These are phyloP conservation scores for Calcarius lapponicus DNA, from an alignment of 2,797 vertebrate species.

Conservation along the genomic window DNA sequence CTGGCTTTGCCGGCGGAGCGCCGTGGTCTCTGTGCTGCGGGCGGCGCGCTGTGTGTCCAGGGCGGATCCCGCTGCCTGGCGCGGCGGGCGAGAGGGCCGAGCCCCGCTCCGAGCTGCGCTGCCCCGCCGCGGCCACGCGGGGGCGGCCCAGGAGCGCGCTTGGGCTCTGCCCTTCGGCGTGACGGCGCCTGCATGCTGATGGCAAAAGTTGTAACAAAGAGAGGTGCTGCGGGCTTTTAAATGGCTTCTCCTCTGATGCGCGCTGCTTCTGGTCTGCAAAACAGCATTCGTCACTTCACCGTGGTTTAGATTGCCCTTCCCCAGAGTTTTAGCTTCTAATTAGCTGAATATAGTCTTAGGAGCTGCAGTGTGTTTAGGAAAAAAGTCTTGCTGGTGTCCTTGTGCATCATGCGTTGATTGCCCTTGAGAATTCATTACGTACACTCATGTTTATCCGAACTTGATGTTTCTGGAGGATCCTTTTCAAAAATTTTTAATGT, in stretches of 20 bases:
- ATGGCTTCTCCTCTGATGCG: background rate
- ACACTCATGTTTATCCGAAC: background rate
- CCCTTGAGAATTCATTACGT: background rate
- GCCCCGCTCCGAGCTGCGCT: accelerated
- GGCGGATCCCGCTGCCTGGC: accelerated
- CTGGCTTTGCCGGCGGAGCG: background rate
- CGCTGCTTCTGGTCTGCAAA: background rate
- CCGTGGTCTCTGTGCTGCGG: background rate
- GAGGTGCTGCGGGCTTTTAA: background rate
- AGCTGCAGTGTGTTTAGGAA: background rate
- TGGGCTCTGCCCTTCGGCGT: background rate
- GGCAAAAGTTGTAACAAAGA: background rate
- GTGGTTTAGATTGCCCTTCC: background rate
- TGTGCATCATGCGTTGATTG: background rate
- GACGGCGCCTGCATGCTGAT: background rate
- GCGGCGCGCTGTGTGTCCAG: accelerated
- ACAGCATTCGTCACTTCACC: background rate
- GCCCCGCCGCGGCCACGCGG: background rate
- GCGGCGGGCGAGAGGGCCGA: accelerated
- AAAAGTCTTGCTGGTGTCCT: background rate
- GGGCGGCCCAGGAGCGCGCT: background rate
- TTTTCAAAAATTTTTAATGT: background rate
- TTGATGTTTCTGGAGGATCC: background rate
- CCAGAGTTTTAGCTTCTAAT: background rate
- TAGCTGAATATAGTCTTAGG: background rate